phyloP scores from a whole-genome alignment of 2,888 invertebrate species.

The Sesia apiformis region DNA sequence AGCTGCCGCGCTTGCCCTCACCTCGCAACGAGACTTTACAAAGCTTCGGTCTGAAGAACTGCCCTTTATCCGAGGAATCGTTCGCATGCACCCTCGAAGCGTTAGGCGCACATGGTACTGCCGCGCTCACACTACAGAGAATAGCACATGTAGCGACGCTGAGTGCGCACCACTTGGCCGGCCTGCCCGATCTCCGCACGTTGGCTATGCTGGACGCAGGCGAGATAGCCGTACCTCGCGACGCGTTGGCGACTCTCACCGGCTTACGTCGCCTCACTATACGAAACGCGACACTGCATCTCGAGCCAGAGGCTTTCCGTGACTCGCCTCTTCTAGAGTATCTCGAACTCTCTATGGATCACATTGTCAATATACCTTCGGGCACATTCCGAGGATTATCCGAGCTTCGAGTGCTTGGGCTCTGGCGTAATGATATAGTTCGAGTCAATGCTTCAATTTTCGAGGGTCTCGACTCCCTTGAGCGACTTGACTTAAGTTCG shows the following conservation, averaged over 20 bases:
- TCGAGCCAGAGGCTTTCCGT: background rate
- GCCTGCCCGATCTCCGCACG: slow-evolving; percentile 1
- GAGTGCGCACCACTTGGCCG: slow-evolving; percentile 44
- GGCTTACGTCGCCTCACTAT: slow-evolving; percentile 2
- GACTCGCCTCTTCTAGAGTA: slow-evolving; percentile 1
- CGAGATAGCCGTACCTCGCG: background rate
- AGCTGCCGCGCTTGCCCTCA: background rate
- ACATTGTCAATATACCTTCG: slow-evolving; percentile 11
- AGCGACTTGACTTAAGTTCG: slow-evolving; percentile 12
- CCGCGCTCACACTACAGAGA: slow-evolving; percentile 75
- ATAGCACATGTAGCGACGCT: slow-evolving; percentile 80
- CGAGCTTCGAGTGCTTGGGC: background rate
- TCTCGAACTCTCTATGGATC: slow-evolving; percentile 7
- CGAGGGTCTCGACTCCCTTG: slow-evolving; percentile 11
- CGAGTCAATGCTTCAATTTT: slow-evolving; percentile 14
- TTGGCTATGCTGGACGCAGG: slow-evolving; percentile 2
- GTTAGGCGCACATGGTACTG: slow-evolving; percentile 66
- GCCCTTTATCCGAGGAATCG: slow-evolving; percentile 1
- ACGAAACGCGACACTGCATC: slow-evolving; percentile 1
- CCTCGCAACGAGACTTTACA: background rate
- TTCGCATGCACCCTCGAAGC: background rate
- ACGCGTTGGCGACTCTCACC: slow-evolving; percentile 4
- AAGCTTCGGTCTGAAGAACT: background rate
- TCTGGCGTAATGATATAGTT: slow-evolving; percentile 1
- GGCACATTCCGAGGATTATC: background rate